Percentiles rank a stretch among this genome's conserved stretches.
Evolutionary conservation across 2,113 vertebrate genomes (phyloP).

Genomic region (Galemys pyrenaicus): DNA sequence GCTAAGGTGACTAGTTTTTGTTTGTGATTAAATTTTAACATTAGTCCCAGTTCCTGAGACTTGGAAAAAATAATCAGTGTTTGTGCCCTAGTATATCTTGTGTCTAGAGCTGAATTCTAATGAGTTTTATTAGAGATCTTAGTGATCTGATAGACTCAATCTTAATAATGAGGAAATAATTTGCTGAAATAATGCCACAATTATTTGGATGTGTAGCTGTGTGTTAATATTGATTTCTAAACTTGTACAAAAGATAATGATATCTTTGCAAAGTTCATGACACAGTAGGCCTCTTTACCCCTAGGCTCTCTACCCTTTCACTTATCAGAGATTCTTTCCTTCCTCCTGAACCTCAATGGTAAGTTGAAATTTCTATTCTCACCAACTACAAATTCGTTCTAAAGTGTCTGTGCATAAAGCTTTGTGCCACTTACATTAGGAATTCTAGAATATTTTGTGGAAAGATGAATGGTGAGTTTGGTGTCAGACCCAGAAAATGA

Average conservation of each 20-base stretch:
- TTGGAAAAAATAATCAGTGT: background rate
- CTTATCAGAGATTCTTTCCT: background rate
- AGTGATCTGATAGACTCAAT: background rate
- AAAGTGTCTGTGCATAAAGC: background rate
- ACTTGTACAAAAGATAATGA: background rate
- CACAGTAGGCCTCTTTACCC: background rate
- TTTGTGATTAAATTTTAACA: background rate
- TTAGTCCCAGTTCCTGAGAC: background rate
- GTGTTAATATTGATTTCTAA: background rate
- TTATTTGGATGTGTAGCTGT: background rate
- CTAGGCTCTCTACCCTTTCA: background rate
- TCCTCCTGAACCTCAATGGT: background rate
- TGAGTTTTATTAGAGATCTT: background rate
- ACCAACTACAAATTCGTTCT: background rate
- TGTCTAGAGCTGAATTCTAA: background rate
- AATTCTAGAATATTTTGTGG: background rate
- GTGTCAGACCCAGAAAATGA: background rate
- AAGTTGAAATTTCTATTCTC: background rate
- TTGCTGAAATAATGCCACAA: background rate
- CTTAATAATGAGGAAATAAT: background rate
- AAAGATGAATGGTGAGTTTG: background rate
- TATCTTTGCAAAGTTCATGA: background rate
- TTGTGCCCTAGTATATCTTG: background rate
- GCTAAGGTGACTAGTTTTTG: background rate
- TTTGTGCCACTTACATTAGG: background rate